Evolutionary conservation across 2,113 vertebrate genomes (phyloP).

Genomic region (Circaetus gallicus): DNA sequence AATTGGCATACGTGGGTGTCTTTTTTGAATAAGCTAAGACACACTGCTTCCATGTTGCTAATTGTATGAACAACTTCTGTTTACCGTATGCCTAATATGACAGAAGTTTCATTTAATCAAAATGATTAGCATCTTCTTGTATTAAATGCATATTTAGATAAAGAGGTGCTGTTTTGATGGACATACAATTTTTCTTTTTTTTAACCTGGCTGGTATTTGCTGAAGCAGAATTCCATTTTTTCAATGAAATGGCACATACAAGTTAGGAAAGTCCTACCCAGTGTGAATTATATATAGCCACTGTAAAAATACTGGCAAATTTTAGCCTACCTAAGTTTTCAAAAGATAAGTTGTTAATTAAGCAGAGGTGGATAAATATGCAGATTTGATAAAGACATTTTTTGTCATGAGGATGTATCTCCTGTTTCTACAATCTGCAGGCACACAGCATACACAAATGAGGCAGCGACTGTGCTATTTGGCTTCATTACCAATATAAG

Average conservation of each 20-base stretch:
- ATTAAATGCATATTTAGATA: background rate
- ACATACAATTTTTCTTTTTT: background rate
- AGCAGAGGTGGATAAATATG: background rate
- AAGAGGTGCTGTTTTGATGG: background rate
- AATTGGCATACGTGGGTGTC: background rate
- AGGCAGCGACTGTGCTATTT: background rate
- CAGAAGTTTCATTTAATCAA: background rate
- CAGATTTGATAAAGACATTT: background rate
- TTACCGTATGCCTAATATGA: background rate
- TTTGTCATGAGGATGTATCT: background rate
- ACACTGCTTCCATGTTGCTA: background rate
- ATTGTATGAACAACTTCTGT: background rate
- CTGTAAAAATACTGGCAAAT: background rate
- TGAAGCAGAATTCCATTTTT: background rate
- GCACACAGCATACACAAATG: background rate
- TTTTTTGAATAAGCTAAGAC: background rate
- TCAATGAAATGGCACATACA: background rate
- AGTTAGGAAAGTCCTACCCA: background rate
- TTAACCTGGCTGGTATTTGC: background rate
- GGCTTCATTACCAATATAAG: background rate
- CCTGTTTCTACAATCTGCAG: background rate
- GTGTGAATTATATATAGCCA: background rate
- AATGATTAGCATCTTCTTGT: background rate
- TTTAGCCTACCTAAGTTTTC: background rate
- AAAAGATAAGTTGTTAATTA: background rate